Percentiles rank a stretch among this genome's conserved stretches.
These are phyloP conservation scores for Phasia obesa DNA, from an alignment of 2,888 invertebrate species.

Conservation along the genomic window DNA sequence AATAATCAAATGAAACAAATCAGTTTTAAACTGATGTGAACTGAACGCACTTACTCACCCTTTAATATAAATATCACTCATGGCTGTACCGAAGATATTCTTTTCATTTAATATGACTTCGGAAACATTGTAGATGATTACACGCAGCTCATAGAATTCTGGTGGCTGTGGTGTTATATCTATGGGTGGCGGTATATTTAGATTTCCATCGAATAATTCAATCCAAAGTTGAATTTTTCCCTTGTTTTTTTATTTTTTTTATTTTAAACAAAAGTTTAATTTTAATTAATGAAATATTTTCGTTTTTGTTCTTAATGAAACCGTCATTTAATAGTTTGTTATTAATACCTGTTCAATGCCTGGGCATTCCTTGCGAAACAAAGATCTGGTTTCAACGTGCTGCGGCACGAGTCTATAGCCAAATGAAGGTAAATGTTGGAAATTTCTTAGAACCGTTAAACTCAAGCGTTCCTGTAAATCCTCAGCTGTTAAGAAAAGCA, in stretches of 20 bases:
- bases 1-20: conserved; percentile 31
- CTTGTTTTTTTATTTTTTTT: conserved; percentile 82
- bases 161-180: conserved; percentile 90
- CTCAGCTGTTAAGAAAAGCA: conserved; percentile 77
- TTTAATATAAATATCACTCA: conserved; percentile 90
- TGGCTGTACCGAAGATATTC: conserved; percentile 88
- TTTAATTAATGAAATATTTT: conserved; percentile 14
- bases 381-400: conserved; percentile 93
- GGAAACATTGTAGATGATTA: conserved; percentile 86
- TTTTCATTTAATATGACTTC: conserved; percentile 87
- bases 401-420: conserved; percentile 93
- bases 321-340: conserved; percentile 16
- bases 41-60: conserved; percentile 84
- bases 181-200: conserved; percentile 87
- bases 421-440: conserved; percentile 90
- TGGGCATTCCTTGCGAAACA: conserved; percentile 89
- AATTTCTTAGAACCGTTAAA: conserved; percentile 87
- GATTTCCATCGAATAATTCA: conserved; percentile 89
- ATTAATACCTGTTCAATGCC: conserved; percentile 88
- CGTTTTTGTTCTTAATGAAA: not conserved
- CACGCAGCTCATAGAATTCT: conserved; percentile 86
- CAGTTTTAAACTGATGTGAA: not conserved
- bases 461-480: conserved; percentile 89
- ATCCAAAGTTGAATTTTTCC: conserved; percentile 96
- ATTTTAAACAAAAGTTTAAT: conserved; percentile 17